Base-by-base conservation (phyloP, 2,888 invertebrate species). In the Hofmannophila pseudospretella region DNA sequence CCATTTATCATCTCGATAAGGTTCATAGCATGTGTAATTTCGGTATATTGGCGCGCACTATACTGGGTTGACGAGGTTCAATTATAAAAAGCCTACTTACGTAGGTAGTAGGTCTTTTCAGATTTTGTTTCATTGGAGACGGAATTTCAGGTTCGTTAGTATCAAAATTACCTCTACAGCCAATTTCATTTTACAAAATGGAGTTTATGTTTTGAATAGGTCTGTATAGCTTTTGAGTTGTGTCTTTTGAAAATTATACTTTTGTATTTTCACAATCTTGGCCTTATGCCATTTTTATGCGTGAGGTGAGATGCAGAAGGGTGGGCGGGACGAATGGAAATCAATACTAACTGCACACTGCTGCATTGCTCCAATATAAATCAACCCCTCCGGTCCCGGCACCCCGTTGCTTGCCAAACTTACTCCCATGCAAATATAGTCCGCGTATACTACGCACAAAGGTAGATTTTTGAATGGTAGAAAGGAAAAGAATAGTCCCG, bases 301-400 rank as follows among this genome's bases (percentile, higher is more conserved):
- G 82, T 80, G 74, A 78, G 79, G 75, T 75, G 76, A 75, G 74
- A 76, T 74, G 67, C 67, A 62, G 60, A 47, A 63, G 64, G 60
- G 67, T n/a, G 46, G 67, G 42, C 69, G 78, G 77, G 72, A 69
- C 71, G 67, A 80, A 80, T 84, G 80, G 86, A 85, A 87, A 87
- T 87, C 87, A 85, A 87, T 88, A 87, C 85, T 80, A 84, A 87
- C 82, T 87, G 85, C 86, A 87, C 75, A 78, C 75, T 80, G 80
- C 74, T 85, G 86, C 87, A 87, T 78, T 86, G 87, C 86, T 87
- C 82, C 72, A 82, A 67, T 75, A 86, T 87, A 87, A 87, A 87
- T 88, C 87, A 84, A 63, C 67, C 72, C 70, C 71, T 68, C 59
- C 20, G 26, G 14, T 23, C 70, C 67, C 60, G 64, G 63, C 69